These are phyloP conservation scores for Aramus guarauna DNA, from an alignment of 2,113 vertebrate species.

Conservation along the genomic window DNA sequence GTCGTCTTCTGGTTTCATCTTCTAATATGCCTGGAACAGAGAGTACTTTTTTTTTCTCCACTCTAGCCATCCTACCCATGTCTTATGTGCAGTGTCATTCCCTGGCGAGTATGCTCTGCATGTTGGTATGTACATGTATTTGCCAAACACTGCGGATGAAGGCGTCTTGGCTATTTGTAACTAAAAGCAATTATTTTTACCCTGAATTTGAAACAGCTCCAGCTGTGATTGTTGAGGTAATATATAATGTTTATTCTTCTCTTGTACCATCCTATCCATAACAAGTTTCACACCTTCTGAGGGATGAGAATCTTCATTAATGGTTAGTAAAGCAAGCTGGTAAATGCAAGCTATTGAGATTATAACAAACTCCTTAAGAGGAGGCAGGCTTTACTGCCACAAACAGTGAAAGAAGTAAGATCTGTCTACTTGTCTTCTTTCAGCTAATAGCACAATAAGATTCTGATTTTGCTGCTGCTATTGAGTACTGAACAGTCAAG, in stretches of 20 bases:
- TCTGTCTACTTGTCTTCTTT: background rate
- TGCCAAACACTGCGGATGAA: accelerated
- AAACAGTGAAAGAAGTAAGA: background rate
- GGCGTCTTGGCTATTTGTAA: background rate
- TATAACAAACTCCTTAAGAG: background rate
- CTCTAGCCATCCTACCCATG: background rate
- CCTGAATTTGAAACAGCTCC: background rate
- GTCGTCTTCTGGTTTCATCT: background rate
- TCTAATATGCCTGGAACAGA: background rate
- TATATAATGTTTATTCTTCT: background rate
- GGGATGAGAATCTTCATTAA: background rate
- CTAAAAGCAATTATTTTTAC: background rate
- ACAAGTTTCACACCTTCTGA: background rate
- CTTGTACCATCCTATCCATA: background rate
- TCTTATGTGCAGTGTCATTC: background rate
- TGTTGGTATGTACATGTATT: background rate
- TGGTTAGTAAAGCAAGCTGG: background rate
- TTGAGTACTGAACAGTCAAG: background rate
- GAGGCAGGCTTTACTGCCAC: background rate
- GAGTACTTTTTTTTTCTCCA: background rate
- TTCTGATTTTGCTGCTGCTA: background rate
- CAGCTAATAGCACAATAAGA: background rate
- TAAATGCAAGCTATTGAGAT: background rate
- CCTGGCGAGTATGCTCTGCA: background rate
- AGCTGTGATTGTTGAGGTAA: background rate